Evolutionary conservation across 2,888 invertebrate species (phyloP).

Genomic region (Hermodice carunculata): DNA sequence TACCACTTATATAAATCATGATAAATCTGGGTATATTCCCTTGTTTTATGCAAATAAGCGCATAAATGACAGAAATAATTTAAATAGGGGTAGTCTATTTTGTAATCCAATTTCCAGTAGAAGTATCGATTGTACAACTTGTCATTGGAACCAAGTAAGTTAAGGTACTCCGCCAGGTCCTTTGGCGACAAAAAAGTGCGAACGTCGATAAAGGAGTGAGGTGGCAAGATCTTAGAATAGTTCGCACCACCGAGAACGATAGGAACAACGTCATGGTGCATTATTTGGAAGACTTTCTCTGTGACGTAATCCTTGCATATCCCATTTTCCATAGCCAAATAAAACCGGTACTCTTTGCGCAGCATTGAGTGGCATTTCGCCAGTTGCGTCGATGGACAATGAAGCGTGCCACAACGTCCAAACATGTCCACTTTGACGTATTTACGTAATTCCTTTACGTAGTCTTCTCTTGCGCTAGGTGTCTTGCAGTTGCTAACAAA

Average conservation of each 20-base stretch:
- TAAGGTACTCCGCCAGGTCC: neutral
- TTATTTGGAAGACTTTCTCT: neutral
- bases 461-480: neutral
- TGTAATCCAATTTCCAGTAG: no score
- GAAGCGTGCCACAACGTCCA: neutral
- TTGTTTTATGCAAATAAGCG: no score
- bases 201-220: neutral
- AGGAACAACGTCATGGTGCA: neutral
- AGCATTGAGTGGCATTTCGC: neutral
- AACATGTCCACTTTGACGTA: conserved; percentile 2
- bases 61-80: no score
- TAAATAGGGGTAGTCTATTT: no score
- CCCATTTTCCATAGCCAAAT: conserved; percentile 2
- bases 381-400: neutral
- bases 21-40: no score
- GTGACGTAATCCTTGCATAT: conserved; percentile 11
- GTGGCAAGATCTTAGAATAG: neutral
- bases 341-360: neutral
- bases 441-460: conserved; percentile 1
- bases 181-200: neutral
- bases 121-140: no score
- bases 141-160: no score
- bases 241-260: conserved; percentile 1
- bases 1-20: no score
- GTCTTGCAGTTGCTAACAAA: conserved; percentile 10